phyloP scores from a whole-genome alignment of 2,113 vertebrate genomes.

The Loxodonta africana region DNA sequence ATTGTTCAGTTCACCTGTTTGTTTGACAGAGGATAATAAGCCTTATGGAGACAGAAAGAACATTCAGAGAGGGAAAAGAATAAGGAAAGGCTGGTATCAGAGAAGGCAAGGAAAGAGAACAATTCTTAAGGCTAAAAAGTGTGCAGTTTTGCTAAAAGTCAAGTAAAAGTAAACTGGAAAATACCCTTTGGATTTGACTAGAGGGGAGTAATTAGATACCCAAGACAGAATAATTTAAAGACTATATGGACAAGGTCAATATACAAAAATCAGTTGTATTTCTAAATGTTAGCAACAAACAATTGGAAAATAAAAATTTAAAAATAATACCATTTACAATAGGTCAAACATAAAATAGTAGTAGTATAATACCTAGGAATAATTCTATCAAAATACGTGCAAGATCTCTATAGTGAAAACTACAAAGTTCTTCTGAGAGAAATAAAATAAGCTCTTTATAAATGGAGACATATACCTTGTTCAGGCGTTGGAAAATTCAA shows the following conservation, averaged over 20 bases:
- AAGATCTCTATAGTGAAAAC: not conserved
- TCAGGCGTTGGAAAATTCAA: not conserved
- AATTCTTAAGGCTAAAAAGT: not conserved
- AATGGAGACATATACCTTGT: not conserved
- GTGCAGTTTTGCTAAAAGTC: not conserved
- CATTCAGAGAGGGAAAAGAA: not conserved
- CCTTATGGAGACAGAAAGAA: not conserved
- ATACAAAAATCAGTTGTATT: not conserved
- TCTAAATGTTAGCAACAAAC: not conserved
- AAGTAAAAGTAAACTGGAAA: conserved; percentile 27
- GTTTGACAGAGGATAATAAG: not conserved
- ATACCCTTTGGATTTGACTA: not conserved
- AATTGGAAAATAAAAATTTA: not conserved
- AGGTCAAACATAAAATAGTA: not conserved
- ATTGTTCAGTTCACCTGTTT: not conserved
- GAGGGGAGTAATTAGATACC: not conserved
- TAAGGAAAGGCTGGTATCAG: not conserved
- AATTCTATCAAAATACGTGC: not conserved
- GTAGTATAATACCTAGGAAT: not conserved
- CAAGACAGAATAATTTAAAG: not conserved
- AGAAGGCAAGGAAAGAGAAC: not conserved
- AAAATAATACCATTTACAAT: not conserved
- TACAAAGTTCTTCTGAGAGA: not conserved
- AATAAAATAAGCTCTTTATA: not conserved
- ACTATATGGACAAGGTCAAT: not conserved